These are phyloP conservation scores for Kobus ellipsiprymnus DNA, from an alignment of 2,113 vertebrate species.

Conservation along the genomic window DNA sequence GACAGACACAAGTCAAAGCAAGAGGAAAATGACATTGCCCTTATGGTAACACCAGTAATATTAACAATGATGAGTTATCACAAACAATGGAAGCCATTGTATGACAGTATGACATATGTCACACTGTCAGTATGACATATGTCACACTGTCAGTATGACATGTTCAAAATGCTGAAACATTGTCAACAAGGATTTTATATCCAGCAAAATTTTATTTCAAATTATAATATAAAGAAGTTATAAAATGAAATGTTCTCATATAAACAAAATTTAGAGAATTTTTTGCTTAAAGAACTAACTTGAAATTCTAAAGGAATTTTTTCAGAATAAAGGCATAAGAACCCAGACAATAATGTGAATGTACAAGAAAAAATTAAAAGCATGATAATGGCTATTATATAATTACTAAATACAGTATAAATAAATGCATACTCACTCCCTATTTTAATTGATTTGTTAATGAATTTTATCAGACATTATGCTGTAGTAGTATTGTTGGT, in stretches of 20 bases:
- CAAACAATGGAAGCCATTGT: neutral
- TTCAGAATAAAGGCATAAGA: neutral
- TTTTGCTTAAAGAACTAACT: neutral
- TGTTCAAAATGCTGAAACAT: neutral
- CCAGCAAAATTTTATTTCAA: neutral
- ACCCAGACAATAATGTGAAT: neutral
- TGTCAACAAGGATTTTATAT: neutral
- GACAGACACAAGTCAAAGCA: neutral
- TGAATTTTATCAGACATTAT: neutral
- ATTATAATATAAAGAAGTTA: neutral
- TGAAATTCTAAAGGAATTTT: neutral
- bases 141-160: neutral
- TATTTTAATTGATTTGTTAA: neutral
- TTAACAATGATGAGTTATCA: neutral
- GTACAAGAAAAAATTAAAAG: neutral
- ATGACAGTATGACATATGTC: too few relatives aligned
- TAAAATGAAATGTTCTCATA: neutral
- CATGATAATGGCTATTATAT: too few relatives aligned
- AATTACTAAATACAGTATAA: neutral
- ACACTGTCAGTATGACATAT: too few relatives aligned
- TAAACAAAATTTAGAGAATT: neutral
- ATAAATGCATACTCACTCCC: neutral
- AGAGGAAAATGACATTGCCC: neutral
- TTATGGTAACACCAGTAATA: neutral
- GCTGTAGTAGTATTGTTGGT: neutral